Percentiles rank a stretch among this genome's conserved stretches.
Conservation (phyloP, 2,888 invertebrate genomes). For the Trichogramma dendrolimi region DNA sequence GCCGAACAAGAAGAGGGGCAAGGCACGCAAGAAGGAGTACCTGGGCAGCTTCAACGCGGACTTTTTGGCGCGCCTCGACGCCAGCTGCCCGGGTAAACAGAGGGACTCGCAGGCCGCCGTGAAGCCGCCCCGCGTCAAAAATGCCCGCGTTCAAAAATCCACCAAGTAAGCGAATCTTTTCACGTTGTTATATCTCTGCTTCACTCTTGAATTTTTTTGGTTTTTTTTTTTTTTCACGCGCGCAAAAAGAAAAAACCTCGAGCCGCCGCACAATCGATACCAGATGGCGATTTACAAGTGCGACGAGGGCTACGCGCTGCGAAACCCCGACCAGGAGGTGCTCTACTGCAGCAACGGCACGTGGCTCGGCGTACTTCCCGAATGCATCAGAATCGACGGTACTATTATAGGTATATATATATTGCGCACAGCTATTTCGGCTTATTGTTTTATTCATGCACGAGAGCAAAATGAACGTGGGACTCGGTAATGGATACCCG, state of each 20-base stretch:
- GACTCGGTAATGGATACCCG: not conserved
- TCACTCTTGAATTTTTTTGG: not conserved
- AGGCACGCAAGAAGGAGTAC: slow-evolving; percentile 35
- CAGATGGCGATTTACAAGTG: slow-evolving; percentile 57
- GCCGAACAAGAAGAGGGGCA: slow-evolving; percentile 35
- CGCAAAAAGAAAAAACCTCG: slow-evolving; percentile 16
- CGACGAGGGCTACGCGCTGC: slow-evolving; percentile 53
- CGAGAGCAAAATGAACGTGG: not conserved
- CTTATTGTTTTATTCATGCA: not conserved
- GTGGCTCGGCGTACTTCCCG: slow-evolving; percentile 58
- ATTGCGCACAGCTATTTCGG: not conserved
- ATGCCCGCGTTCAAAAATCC: slow-evolving; percentile 39
- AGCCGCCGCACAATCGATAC: slow-evolving; percentile 18
- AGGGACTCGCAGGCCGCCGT: slow-evolving; percentile 28
- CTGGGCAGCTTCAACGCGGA: slow-evolving; percentile 39
- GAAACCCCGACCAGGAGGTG: slow-evolving; percentile 49
- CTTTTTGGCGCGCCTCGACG: slow-evolving; percentile 33
- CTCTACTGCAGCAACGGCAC: slow-evolving; percentile 56
- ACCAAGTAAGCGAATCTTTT: slow-evolving; percentile 36
- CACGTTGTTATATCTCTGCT: not conserved
- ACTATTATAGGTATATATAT: slow-evolving; percentile 2
- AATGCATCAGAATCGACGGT: slow-evolving; percentile 44
- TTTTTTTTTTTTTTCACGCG: not conserved
- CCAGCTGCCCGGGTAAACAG: slow-evolving; percentile 28
- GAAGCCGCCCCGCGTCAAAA: slow-evolving; percentile 41